These are phyloP conservation scores for Lamellibrachia satsuma DNA, from an alignment of 2,888 invertebrate species.

Conservation along the genomic window DNA sequence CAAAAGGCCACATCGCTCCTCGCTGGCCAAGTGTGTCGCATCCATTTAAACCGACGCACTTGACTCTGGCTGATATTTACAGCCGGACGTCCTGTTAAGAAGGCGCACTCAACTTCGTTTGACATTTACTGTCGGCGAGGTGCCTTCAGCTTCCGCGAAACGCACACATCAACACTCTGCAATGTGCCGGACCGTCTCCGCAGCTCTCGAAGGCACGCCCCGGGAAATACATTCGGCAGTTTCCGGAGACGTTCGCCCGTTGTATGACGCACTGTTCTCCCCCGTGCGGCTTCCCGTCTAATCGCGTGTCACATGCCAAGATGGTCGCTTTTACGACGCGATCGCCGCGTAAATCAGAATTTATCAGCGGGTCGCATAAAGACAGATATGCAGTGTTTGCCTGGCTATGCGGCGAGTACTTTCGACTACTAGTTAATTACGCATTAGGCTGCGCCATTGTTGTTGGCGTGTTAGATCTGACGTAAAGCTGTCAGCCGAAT, in stretches of 20 bases:
- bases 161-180: background rate
- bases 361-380: background rate
- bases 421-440: background rate
- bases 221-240: slow-evolving; percentile 1
- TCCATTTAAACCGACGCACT: background rate
- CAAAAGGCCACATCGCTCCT: background rate
- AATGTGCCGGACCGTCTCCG: background rate
- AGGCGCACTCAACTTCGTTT: background rate
- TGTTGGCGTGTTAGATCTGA: background rate
- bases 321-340: background rate
- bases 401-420: background rate
- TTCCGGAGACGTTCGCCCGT: background rate
- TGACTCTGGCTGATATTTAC: background rate
- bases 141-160: background rate
- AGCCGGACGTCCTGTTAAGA: slow-evolving; percentile 17
- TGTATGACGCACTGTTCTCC: background rate
- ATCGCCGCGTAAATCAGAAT: background rate
- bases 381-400: background rate
- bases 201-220: background rate
- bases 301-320: background rate
- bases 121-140: background rate
- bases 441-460: background rate
- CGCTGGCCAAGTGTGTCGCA: background rate
- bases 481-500: background rate
- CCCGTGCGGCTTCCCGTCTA: background rate